These are phyloP conservation scores for Rhamphomyia laevipes DNA, from an alignment of 2,888 invertebrate species.

Conservation along the genomic window DNA sequence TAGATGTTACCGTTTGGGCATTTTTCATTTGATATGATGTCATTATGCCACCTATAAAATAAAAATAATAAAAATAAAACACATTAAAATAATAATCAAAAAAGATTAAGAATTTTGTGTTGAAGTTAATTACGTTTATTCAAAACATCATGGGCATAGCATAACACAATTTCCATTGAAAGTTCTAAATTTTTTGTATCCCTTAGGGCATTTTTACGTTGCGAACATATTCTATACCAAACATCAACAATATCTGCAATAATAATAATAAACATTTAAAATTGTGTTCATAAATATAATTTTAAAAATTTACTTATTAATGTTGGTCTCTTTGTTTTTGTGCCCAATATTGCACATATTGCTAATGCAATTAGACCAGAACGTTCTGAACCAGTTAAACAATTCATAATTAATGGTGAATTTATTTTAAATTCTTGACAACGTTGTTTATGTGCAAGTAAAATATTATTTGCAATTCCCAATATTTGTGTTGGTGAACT, in stretches of 20 bases:
- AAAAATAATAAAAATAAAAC: not conserved
- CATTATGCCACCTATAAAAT: slow-evolving; percentile 32
- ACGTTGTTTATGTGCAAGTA: slow-evolving; percentile 31
- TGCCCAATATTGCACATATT: slow-evolving; percentile 31
- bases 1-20: slow-evolving; percentile 31
- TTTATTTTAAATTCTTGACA: slow-evolving; percentile 27
- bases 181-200: slow-evolving; percentile 31
- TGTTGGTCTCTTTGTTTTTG: slow-evolving; percentile 31
- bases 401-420: slow-evolving; percentile 33
- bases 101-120: not conserved
- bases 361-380: slow-evolving; percentile 34
- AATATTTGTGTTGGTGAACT: slow-evolving; percentile 33
- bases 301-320: slow-evolving; percentile 30
- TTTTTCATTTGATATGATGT: slow-evolving; percentile 39
- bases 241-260: slow-evolving; percentile 35
- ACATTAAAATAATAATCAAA: not conserved
- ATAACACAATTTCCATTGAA: slow-evolving; percentile 35
- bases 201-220: slow-evolving; percentile 34
- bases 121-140: slow-evolving; percentile 31
- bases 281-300: not conserved
- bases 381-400: slow-evolving; percentile 35
- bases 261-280: not conserved
- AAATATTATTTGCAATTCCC: slow-evolving; percentile 32
- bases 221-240: slow-evolving; percentile 36
- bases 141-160: slow-evolving; percentile 34